Base-by-base conservation (phyloP, 2,888 invertebrate species). In the Unio delphinus region DNA sequence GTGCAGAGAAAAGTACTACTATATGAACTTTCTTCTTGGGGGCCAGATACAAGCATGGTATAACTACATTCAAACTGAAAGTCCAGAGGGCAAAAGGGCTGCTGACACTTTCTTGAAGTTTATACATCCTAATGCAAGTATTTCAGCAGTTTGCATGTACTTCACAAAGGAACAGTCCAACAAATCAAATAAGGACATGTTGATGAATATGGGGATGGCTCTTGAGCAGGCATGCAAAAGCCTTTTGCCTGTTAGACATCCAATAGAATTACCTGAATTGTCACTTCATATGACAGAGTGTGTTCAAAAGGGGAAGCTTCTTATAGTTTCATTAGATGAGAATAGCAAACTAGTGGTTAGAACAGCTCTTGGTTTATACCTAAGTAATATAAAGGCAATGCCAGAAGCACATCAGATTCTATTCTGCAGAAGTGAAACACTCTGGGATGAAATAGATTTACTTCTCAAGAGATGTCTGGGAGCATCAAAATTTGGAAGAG, bases 371-470 rank as follows among this genome's bases (percentile, higher is more conserved):
- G 72, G 78, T 18, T 56, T 83, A 7, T 80, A 77, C 62, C 30
- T 61, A 15, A 78, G 78, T 55, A 80, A 80, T 56, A 75, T 76
- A 17, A 60, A 73, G n/a, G 55, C 55, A 26, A 61, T 81, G 30
- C 83, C 83, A 11, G 72, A 77, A 45, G 70, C 83, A 18, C 71
- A 72, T 55, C 79, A 83, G 54, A 61, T 83, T n/a, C 65, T 82
- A 15, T 74, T 83, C 20, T 82, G 82, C 60, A 65, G 69, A 11
- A 61, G 65, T 59, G 74, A 77, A 26, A 82, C 83, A 59, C 62
- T 62, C 58, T 75, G 75, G 74, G 72, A 75, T 67, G 80, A 83
- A 61, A 62, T 82, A 11, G 66, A 73, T 15, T 64, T 82, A 18
- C 59, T 82, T 17, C 26, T 83, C 4, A 61, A 67, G 18, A 54